phyloP scores from a whole-genome alignment of 2,113 vertebrate genomes.

The Gracilinanus agilis region DNA sequence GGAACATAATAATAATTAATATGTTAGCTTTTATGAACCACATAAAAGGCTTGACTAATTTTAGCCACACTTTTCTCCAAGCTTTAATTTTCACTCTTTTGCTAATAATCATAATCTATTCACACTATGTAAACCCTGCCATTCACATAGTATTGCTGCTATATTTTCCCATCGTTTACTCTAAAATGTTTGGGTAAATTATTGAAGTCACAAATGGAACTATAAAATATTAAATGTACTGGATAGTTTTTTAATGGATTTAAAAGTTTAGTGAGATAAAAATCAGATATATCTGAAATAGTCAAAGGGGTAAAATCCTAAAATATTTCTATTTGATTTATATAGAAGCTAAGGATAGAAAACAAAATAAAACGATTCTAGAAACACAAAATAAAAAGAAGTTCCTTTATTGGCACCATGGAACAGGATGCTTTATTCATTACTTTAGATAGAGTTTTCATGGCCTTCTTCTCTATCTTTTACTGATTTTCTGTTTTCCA shows the following conservation, averaged over 20 bases:
- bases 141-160: background rate
- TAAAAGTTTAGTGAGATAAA: constrained; percentile 22
- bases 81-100: constrained; percentile 41
- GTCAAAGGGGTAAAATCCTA: constrained; percentile 45
- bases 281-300: constrained; percentile 19
- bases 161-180: constrained; percentile 51
- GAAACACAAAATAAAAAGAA: background rate
- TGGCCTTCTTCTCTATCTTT: background rate
- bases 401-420: background rate
- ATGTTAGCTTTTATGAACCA: constrained; percentile 18
- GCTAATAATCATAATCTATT: constrained; percentile 13
- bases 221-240: constrained; percentile 29
- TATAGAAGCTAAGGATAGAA: background rate
- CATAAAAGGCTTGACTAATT: constrained; percentile 21
- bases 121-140: background rate
- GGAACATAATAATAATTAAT: constrained; percentile 31
- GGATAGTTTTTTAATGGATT: constrained; percentile 26
- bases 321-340: constrained; percentile 44
- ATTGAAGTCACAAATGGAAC: constrained; percentile 30
- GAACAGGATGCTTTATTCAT: background rate
- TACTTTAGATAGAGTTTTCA: background rate
- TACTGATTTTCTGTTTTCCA: background rate
- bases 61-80: background rate
- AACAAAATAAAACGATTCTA: constrained; percentile 12
- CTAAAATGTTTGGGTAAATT: constrained; percentile 40